These are phyloP conservation scores for Cryptoprocta ferox DNA, from an alignment of 2,797 vertebrate species.

Conservation along the genomic window DNA sequence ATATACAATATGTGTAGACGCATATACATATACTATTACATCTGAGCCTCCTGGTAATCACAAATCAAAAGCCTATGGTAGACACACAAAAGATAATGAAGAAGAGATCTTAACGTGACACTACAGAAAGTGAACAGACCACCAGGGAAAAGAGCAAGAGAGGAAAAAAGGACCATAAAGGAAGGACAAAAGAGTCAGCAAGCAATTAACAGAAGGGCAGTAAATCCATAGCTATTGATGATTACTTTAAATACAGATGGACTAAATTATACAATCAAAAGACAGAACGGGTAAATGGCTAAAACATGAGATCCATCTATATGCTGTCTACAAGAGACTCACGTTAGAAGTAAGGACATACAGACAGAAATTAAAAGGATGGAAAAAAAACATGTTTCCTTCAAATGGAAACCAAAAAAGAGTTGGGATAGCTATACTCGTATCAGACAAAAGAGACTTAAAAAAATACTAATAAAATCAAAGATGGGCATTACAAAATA, in stretches of 20 bases:
- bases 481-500: background rate
- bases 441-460: background rate
- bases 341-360: background rate
- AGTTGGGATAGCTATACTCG: background rate
- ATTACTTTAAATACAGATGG: background rate
- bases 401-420: background rate
- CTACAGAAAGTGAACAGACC: background rate
- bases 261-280: background rate
- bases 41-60: background rate
- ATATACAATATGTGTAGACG: background rate
- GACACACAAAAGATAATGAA: background rate
- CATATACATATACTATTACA: background rate
- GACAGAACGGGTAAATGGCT: background rate
- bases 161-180: background rate
- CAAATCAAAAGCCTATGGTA: background rate
- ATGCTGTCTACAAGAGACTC: background rate
- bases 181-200: background rate
- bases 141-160: background rate
- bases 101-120: background rate
- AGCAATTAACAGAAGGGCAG: background rate
- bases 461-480: background rate
- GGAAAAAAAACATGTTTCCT: background rate
- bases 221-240: background rate
- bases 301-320: background rate
- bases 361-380: background rate